Conservation (phyloP, 2,888 invertebrate species). For the Scaptomyza caliginosa region DNA sequence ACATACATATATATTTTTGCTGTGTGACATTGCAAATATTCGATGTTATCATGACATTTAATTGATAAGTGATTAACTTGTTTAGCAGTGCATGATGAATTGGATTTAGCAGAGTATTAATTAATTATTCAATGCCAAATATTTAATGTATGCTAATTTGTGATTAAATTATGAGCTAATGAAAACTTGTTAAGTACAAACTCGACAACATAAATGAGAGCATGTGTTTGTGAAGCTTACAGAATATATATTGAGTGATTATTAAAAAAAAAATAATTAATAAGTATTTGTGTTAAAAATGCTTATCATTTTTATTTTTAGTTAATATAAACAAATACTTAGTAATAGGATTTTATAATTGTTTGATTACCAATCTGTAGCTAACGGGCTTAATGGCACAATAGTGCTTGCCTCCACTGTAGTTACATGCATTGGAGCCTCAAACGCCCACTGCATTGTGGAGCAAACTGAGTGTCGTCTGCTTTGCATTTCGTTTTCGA, state of each 20-base stretch:
- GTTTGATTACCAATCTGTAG: neutral
- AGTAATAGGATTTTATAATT: neutral
- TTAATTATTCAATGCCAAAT: neutral
- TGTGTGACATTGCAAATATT: neutral
- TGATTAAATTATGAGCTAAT: neutral
- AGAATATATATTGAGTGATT: no score
- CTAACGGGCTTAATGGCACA: neutral
- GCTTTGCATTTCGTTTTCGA: constrained; percentile 58
- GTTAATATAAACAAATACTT: neutral
- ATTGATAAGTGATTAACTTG: constrained; percentile 14
- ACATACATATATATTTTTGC: neutral
- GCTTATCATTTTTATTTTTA: neutral
- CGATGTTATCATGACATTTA: constrained; percentile 30
- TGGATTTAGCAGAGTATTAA: neutral
- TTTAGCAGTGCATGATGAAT: neutral
- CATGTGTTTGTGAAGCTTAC: neutral
- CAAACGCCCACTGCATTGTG: constrained; percentile 14
- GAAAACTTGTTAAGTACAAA: neutral
- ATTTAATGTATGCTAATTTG: neutral
- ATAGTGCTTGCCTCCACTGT: constrained; percentile 43
- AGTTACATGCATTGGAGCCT: constrained; percentile 1
- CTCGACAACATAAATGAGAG: neutral
- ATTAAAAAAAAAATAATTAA: no score
- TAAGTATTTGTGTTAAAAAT: no score
- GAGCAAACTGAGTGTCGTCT: constrained; percentile 20